Evolutionary conservation across 1,140 invertebrate species (phyloP).

Genomic region (Bombus sylvicola): DNA sequence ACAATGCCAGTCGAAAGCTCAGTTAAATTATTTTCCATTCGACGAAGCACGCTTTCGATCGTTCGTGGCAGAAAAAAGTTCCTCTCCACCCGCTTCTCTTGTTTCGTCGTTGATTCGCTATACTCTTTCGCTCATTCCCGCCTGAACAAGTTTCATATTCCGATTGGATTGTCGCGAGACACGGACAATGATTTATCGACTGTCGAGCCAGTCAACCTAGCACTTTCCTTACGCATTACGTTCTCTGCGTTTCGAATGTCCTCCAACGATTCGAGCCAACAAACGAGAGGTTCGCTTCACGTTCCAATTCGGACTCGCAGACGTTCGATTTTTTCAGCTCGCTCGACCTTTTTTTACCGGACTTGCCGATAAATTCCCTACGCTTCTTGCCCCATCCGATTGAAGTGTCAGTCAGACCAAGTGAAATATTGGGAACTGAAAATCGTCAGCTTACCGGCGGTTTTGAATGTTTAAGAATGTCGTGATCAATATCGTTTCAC

Average conservation of each 20-base stretch:
- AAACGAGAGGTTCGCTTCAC: neutral
- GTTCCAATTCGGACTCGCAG: neutral
- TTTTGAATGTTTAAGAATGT: neutral
- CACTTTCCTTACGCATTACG: constrained; percentile 8
- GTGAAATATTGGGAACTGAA: constrained; percentile 16
- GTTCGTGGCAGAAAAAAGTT: neutral
- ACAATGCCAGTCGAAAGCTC: neutral
- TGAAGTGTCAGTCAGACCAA: neutral
- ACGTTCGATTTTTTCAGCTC: neutral
- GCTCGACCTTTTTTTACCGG: neutral
- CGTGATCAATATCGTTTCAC: neutral
- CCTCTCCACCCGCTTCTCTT: neutral
- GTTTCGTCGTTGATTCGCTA: neutral
- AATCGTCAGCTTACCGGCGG: neutral
- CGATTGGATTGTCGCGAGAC: constrained; percentile 1
- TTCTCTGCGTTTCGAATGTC: neutral
- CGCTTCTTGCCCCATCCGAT: constrained; percentile 24
- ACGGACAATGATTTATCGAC: constrained; percentile 15
- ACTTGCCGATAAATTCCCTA: constrained; percentile 12
- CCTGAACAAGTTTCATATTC: neutral
- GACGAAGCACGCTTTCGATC: neutral
- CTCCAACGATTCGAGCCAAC: neutral
- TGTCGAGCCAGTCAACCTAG: neutral
- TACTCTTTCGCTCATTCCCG: neutral
- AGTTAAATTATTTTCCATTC: constrained; percentile 44